Conservation (phyloP, 2,888 invertebrate genomes). For the Netelia virgata region DNA sequence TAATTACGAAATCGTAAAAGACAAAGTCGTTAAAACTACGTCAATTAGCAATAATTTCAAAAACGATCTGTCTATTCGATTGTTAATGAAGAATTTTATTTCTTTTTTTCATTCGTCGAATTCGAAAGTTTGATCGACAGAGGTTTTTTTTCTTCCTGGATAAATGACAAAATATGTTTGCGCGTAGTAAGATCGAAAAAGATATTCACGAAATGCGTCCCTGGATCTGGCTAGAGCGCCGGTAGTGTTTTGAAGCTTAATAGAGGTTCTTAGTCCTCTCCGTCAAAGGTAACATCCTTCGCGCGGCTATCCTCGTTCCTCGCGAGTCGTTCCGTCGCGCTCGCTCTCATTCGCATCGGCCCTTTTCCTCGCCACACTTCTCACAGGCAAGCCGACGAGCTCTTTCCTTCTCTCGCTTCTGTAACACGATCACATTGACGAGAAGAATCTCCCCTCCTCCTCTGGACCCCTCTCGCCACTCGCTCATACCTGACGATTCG, state of each 20-base stretch:
- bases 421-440: constrained; percentile 31
- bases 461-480: neutral
- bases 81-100: neutral
- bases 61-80: too few species aligned
- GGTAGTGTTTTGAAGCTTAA: constrained; percentile 78
- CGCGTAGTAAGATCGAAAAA: neutral
- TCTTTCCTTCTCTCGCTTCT: constrained; percentile 48
- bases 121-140: constrained; percentile 21
- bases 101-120: neutral
- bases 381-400: constrained; percentile 5
- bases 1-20: too few species aligned
- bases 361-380: constrained; percentile 29
- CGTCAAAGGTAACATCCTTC: constrained; percentile 79
- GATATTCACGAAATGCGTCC: constrained; percentile 74
- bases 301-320: constrained; percentile 61
- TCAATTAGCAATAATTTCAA: too few species aligned
- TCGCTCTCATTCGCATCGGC: constrained; percentile 3
- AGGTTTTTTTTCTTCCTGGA: neutral
- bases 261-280: constrained; percentile 79
- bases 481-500: neutral
- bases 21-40: too few species aligned
- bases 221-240: constrained; percentile 73
- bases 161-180: constrained; percentile 20
- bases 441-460: constrained; percentile 7
- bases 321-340: constrained; percentile 30